Evolutionary conservation across 1,140 invertebrate species (phyloP).

Genomic region (Dysdera silvatica): DNA sequence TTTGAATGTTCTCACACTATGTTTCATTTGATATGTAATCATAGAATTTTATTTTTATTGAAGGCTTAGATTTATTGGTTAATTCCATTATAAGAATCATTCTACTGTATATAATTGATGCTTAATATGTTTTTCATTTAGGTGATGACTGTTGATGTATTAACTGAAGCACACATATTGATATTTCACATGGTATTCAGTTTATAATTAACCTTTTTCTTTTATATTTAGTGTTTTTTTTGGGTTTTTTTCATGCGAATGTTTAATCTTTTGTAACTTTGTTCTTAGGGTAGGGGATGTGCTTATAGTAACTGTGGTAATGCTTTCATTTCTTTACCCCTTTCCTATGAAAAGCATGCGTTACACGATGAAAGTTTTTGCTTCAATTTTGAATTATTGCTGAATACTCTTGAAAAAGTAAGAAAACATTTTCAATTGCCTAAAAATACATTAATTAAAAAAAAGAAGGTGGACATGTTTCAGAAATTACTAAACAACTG

Average conservation of each 20-base stretch:
- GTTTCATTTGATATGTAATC: too few relatives aligned
- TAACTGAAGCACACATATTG: constrained; percentile 44
- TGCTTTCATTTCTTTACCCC: constrained; percentile 42
- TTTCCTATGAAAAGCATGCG: constrained; percentile 8
- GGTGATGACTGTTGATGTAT: constrained; percentile 46
- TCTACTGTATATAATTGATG: neutral
- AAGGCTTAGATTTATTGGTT: neutral
- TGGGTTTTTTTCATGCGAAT: constrained; percentile 9
- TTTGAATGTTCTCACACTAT: too few relatives aligned
- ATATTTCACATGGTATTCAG: constrained; percentile 45
- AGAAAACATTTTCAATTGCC: neutral
- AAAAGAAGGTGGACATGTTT: neutral
- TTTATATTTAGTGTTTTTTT: neutral
- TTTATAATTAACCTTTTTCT: neutral
- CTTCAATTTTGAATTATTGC: neutral
- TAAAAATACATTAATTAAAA: neutral
- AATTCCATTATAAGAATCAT: neutral
- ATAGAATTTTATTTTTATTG: neutral
- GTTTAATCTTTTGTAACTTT: neutral
- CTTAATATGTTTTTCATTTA: constrained; percentile 33
- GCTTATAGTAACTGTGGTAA: constrained; percentile 44
- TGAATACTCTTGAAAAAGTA: neutral
- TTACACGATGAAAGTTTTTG: neutral
- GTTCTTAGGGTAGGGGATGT: constrained; percentile 41
- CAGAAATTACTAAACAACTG: neutral